Evolutionary conservation across 2,113 vertebrate genomes (phyloP), one percentile per base, ranked within the genome.

Genomic region (Eudyptes chrysolophus): DNA sequence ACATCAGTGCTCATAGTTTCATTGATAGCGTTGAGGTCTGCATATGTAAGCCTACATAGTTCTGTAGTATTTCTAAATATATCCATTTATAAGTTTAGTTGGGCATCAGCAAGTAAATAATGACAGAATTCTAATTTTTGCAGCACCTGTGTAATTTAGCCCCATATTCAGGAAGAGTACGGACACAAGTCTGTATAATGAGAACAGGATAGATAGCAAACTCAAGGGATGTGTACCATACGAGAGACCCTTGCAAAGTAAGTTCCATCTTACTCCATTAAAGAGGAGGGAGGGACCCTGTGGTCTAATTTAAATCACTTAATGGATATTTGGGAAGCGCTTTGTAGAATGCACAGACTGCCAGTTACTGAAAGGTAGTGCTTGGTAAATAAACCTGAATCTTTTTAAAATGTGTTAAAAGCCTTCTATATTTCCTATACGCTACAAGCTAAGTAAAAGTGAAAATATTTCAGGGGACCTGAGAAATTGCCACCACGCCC

Each of bases 201-300:
- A 84, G 76, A 74, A 13, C 76, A 88, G 88, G 44, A 30, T 84
- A 92, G 90, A 64, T 57, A 64, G 89, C 79, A 84, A 89, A 42
- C n/a, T 51, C n/a, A 16, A 77, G 74, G 44, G 44, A 19, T 82
- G 36, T 16, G n/a, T 71, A 34, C 60, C 22, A 18, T 22, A 19
- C 29, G 30, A 52, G 75, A 77, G 42, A 70, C 13, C 19, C 70
- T 84, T 89, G 72, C 77, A 49, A 80, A 89, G 36, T 65, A 40
- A 60, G 48, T 94, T 87, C 77, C 60, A 34, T 49, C 34, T 60
- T 92, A 65, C 54, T 89, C 66, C 51, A 24, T 52, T 77, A 36
- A 82, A 93, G 78, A 88, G 71, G 77, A 95, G 57, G 69, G 49
- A 93, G 70, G 42, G 61, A 84, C 48, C 38, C n/a, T 60, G 42